Evolutionary conservation across 2,888 invertebrate genomes (phyloP).

Genomic region (Salpingus planirostris): DNA sequence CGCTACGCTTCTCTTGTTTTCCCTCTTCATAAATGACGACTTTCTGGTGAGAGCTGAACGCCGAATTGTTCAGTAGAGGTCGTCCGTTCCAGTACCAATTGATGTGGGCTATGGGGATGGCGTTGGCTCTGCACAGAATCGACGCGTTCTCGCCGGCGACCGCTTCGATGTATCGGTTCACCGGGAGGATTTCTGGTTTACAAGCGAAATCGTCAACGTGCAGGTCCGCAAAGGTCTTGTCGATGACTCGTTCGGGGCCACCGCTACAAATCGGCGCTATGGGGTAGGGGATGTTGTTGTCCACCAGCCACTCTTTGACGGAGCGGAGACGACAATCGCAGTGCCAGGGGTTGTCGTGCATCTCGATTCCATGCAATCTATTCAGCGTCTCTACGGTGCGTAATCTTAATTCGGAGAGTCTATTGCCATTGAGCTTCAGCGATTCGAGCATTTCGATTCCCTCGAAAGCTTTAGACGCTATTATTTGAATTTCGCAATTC

Average conservation of each 20-base stretch:
- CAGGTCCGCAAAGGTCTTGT: conserved; percentile 66
- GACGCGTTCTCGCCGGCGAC: conserved; percentile 79
- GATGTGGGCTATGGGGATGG: conserved; percentile 69
- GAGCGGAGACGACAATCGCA: conserved; percentile 79
- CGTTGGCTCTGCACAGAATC: conserved; percentile 70
- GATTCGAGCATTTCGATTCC: conserved; percentile 68
- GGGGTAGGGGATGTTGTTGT: conserved; percentile 66
- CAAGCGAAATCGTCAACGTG: conserved; percentile 79
- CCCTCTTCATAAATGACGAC: conserved; percentile 70
- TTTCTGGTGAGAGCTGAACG: conserved; percentile 69
- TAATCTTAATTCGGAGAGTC: conserved; percentile 61
- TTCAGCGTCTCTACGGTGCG: conserved; percentile 66
- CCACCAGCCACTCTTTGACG: conserved; percentile 72
- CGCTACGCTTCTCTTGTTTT: conserved; percentile 65
- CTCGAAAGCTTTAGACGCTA: conserved; percentile 69
- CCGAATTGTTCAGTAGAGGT: conserved; percentile 65
- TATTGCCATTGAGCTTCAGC: conserved; percentile 74
- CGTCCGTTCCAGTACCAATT: conserved; percentile 85
- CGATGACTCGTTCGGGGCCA: conserved; percentile 59
- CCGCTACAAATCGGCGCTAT: conserved; percentile 70
- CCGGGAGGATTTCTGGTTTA: conserved; percentile 68
- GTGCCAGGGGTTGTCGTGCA: conserved; percentile 83
- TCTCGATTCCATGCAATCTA: conserved; percentile 68
- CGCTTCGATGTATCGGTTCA: conserved; percentile 68
- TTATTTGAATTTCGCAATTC: conserved; percentile 68